Evolutionary conservation across 2,797 vertebrate species (phyloP).

Genomic region (Cichlasoma orientale): DNA sequence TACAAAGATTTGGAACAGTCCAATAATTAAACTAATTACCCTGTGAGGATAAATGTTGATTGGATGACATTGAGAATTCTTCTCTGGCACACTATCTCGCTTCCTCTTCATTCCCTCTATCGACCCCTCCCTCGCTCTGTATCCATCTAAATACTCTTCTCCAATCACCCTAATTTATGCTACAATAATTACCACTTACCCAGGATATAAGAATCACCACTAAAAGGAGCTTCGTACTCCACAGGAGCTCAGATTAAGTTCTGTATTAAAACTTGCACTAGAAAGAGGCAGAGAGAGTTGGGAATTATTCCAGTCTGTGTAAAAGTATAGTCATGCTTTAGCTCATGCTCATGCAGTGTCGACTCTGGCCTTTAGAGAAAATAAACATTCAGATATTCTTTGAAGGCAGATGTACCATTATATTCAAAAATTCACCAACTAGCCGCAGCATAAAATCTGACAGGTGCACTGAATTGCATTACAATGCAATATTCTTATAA

Average conservation of each 20-base stretch:
- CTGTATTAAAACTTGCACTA: conserved; percentile 71
- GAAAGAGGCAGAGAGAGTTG: conserved; percentile 59
- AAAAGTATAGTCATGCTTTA: conserved; percentile 68
- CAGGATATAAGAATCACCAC: conserved; percentile 72
- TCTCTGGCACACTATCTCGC: conserved; percentile 54
- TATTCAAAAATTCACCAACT: not conserved
- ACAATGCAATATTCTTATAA: not conserved
- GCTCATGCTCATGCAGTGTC: conserved; percentile 26
- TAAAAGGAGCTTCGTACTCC: conserved; percentile 70
- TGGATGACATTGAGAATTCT: conserved; percentile 74
- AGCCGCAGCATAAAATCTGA: not conserved
- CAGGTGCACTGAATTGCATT: not conserved
- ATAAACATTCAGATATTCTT: conserved; percentile 8
- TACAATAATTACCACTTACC: conserved; percentile 80
- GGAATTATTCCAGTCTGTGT: conserved; percentile 68
- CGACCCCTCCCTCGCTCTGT: conserved; percentile 53
- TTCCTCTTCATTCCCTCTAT: conserved; percentile 41
- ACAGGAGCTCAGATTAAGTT: conserved; percentile 77
- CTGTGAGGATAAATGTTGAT: conserved; percentile 70
- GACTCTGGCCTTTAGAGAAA: conserved; percentile 2
- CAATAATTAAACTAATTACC: conserved; percentile 79
- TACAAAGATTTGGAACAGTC: conserved; percentile 71
- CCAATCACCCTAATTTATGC: conserved; percentile 82
- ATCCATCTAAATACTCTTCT: conserved; percentile 66
- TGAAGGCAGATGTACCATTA: not conserved